Evolutionary conservation across 2,888 invertebrate genomes (phyloP).

Genomic region (Ametastegia equiseti): DNA sequence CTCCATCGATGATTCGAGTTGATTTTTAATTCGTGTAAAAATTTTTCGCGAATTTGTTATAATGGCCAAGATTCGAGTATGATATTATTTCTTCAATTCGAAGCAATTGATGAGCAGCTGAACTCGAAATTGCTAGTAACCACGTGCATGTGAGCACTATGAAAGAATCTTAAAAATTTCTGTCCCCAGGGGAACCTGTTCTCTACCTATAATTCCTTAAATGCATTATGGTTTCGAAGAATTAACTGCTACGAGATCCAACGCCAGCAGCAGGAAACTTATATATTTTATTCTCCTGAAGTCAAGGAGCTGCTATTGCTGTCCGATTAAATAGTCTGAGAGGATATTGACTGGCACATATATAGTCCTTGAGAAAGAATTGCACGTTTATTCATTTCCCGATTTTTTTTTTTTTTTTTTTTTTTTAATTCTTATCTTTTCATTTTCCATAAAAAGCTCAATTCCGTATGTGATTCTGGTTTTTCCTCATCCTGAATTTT

Average conservation of each 20-base stretch:
- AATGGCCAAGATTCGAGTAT: too few relatives aligned
- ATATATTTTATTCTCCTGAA: not conserved
- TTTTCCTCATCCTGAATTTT: not conserved
- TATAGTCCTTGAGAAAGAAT: too few relatives aligned
- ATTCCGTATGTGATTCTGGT: not conserved
- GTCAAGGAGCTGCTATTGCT: not conserved
- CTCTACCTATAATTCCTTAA: slow-evolving; percentile 3
- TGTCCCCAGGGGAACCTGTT: not conserved
- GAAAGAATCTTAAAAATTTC: not conserved
- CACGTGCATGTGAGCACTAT: not conserved
- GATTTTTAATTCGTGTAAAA: too few relatives aligned
- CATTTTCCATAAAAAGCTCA: too few relatives aligned
- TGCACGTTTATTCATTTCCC: too few relatives aligned
- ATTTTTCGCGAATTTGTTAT: too few relatives aligned
- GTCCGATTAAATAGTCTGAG: not conserved
- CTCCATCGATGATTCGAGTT: too few relatives aligned
- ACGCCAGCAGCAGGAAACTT: not conserved
- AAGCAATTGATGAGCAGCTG: not conserved
- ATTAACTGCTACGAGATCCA: not conserved
- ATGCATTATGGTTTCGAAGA: slow-evolving; percentile 14
- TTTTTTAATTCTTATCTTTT: too few relatives aligned
- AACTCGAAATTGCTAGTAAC: not conserved
- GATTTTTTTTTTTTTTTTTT: too few relatives aligned
- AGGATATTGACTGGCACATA: too few relatives aligned
- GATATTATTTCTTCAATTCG: too few relatives aligned